Evolutionary conservation across 1,140 invertebrate species (phyloP), one percentile per base, ranked within the genome.

Genomic region (Grapholita molesta): DNA sequence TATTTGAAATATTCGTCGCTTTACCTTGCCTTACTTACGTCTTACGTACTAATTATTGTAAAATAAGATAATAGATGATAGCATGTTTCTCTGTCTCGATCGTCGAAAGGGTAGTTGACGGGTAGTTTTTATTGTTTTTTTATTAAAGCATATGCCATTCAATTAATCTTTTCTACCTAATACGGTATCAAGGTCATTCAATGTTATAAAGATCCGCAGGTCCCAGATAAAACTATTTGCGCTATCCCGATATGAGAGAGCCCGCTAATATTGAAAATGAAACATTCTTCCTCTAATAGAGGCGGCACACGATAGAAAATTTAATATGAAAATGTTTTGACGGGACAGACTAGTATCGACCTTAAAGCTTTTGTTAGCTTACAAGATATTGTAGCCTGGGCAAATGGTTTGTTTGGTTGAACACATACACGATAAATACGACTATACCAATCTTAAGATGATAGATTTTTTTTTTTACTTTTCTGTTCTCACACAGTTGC

Each of bases 261-360:
- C 55, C 55, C 7, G 55, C 55, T 61, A 61, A 61, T 61, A 61
- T 61, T 30, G 55, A 61, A 61, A 61, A 61, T 61, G 55, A 61
- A 61, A 61, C 55, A 61, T 61, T 61, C 55, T 61, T 61, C 15
- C 6, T 32, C n/a, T 61, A 61, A 61, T 61, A 61, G 25, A 32
- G 30, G 25, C 24, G 55, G 55, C 24, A 61, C 55, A 61, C 25
- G 55, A 28, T 25, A 28, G 55, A 61, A 48, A 61, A 61, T 61
- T 61, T 48, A 48, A 48, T 48, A 48, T 48, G 42, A 48, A 48
- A 48, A 48, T 48, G 42, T 48, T 48, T 48, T 48, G 42, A 48
- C 21, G 18, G 42, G 0, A 21, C 12, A 48, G 42, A 21, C 42
- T 21, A 48, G 42, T 18, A 21, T 21, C 42, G 9, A 48, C 42